Conservation (phyloP, 92 coral and sea anemone genomes). For the Siderastrea siderea region DNA sequence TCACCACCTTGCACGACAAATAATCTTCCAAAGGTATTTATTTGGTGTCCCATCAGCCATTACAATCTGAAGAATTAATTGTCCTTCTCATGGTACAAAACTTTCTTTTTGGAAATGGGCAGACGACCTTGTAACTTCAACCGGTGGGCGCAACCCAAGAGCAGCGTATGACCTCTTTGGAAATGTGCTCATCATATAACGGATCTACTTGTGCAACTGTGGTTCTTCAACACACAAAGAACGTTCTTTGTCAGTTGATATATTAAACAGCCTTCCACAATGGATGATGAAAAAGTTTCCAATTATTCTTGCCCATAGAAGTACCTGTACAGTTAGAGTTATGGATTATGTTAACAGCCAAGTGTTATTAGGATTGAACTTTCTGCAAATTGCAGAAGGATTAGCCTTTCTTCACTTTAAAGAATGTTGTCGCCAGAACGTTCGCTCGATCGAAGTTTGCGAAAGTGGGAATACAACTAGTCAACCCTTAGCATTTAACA, state of each 20-base stretch:
- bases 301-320: not conserved
- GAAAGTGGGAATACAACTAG: not conserved
- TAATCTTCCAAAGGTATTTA: not conserved
- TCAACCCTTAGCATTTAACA: not conserved
- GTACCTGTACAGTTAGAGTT: not conserved
- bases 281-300: not conserved
- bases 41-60: not conserved
- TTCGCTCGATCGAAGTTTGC: not conserved
- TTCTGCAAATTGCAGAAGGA: not conserved
- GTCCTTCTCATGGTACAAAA: not conserved
- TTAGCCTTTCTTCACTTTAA: not conserved
- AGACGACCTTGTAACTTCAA: not conserved
- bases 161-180: not conserved
- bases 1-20: not conserved
- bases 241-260: constrained; percentile 3
- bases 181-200: not conserved
- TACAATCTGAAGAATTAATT: not conserved
- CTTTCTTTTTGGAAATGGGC: not conserved
- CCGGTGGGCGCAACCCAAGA: not conserved
- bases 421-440: not conserved
- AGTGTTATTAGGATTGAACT: not conserved
- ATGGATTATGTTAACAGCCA: not conserved
- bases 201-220: not conserved
- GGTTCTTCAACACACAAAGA: constrained; percentile 2
- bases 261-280: not conserved